Percentiles rank a stretch among this genome's conserved stretches.
These are phyloP conservation scores for Drosophila punjabiensis DNA, from an alignment of 1,140 invertebrate genomes.

Conservation along the genomic window DNA sequence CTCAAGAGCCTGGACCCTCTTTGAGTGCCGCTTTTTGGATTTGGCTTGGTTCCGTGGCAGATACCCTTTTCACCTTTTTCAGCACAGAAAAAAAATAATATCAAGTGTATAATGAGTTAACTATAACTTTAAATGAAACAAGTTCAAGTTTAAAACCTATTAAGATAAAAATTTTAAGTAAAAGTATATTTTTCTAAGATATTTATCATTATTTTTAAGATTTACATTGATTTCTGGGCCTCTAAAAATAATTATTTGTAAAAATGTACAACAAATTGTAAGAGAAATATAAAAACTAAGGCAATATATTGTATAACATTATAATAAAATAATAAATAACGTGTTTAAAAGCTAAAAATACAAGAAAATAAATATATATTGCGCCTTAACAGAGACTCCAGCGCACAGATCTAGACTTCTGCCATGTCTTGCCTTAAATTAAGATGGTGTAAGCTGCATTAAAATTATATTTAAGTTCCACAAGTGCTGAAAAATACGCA, in stretches of 20 bases:
- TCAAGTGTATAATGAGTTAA: neutral
- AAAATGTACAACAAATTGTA: too few species aligned
- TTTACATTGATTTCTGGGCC: too few species aligned
- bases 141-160: neutral
- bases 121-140: neutral
- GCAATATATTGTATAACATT: neutral
- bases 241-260: too few species aligned
- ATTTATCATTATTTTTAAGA: too few species aligned
- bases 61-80: neutral
- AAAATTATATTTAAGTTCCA: neutral
- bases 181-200: too few species aligned
- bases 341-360: neutral
- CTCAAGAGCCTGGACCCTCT: slow-evolving; percentile 20
- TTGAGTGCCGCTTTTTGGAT: slow-evolving; percentile 3
- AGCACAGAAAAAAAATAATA: slow-evolving; percentile 14
- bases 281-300: neutral
- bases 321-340: too few species aligned
- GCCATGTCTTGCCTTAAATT: neutral
- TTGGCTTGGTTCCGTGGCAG: neutral
- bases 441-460: neutral
- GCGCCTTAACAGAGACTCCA: neutral
- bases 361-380: neutral
- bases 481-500: too few species aligned
- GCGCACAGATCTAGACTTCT: neutral
- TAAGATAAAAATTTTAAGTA: too few species aligned